These are phyloP conservation scores for Drosophila ustulata DNA, from an alignment of 2,888 invertebrate genomes.

Conservation along the genomic window DNA sequence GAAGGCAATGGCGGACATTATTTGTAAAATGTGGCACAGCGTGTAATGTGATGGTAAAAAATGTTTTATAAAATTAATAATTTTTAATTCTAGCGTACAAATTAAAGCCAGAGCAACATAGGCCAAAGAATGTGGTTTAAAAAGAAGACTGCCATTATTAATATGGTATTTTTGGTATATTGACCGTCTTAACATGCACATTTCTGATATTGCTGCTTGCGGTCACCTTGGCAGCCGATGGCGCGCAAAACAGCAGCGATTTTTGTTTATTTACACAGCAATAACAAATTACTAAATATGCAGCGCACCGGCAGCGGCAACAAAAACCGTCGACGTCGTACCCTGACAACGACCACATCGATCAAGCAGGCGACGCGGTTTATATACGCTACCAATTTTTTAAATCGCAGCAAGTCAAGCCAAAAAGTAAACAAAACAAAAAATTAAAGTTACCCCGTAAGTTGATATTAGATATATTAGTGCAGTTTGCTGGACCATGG, in stretches of 20 bases:
- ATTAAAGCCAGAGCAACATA: too few species aligned
- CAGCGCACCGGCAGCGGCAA: background rate
- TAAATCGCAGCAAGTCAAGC: constrained; percentile 1
- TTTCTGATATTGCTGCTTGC: background rate
- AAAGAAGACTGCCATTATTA: too few species aligned
- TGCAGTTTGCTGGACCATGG: constrained; percentile 34
- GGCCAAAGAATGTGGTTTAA: too few species aligned
- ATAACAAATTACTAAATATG: background rate
- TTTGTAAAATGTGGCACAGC: too few species aligned
- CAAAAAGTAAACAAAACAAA: constrained; percentile 3
- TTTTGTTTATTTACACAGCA: background rate
- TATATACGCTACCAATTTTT: background rate
- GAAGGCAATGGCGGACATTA: background rate
- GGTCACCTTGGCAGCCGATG: background rate
- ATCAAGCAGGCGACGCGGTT: constrained; percentile 4
- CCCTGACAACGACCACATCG: constrained; percentile 17
- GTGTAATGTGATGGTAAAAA: too few species aligned
- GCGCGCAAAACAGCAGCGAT: background rate
- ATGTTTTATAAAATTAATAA: too few species aligned
- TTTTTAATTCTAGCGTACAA: too few species aligned
- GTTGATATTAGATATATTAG: constrained; percentile 5
- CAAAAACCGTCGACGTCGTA: constrained; percentile 8
- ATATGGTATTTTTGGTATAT: background rate
- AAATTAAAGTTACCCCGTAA: background rate
- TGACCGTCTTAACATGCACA: background rate